Percentiles rank a stretch among this genome's conserved stretches.
These are phyloP conservation scores for Ganaspis sp. DNA, from an alignment of 1,140 invertebrate genomes.

Conservation along the genomic window DNA sequence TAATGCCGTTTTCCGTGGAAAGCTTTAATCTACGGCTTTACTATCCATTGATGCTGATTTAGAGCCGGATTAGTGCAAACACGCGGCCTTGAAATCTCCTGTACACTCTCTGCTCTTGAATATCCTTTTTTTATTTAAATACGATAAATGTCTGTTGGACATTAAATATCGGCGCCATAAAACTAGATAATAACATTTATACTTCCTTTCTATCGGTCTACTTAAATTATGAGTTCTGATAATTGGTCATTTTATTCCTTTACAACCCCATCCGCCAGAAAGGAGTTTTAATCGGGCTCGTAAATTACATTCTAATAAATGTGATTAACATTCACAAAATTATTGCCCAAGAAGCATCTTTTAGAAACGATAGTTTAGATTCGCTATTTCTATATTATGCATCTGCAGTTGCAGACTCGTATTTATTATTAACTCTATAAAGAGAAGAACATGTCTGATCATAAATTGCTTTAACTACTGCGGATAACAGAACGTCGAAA, in stretches of 20 bases:
- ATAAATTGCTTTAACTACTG: conserved; percentile 4
- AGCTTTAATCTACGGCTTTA: neutral
- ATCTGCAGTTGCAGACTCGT: neutral
- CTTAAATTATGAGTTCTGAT: neutral
- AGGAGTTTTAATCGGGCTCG: neutral
- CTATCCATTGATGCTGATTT: conserved; percentile 14
- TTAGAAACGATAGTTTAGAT: neutral
- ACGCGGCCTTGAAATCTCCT: neutral
- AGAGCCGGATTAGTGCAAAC: neutral
- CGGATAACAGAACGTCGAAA: neutral
- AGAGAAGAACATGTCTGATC: neutral
- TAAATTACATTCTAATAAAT: neutral
- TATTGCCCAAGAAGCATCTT: neutral
- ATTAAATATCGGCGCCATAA: neutral
- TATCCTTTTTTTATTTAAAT: neutral
- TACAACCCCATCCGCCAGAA: neutral
- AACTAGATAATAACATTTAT: conserved; percentile 1
- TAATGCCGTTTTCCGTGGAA: conserved; percentile 1
- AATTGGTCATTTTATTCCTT: neutral
- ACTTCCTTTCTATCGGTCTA: neutral
- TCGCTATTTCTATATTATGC: neutral
- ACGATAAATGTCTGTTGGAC: neutral
- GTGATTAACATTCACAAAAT: neutral
- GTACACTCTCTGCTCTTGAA: neutral
- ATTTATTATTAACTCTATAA: neutral